These are phyloP conservation scores for Calephelis perditalis DNA, from an alignment of 2,888 invertebrate species.

Conservation along the genomic window DNA sequence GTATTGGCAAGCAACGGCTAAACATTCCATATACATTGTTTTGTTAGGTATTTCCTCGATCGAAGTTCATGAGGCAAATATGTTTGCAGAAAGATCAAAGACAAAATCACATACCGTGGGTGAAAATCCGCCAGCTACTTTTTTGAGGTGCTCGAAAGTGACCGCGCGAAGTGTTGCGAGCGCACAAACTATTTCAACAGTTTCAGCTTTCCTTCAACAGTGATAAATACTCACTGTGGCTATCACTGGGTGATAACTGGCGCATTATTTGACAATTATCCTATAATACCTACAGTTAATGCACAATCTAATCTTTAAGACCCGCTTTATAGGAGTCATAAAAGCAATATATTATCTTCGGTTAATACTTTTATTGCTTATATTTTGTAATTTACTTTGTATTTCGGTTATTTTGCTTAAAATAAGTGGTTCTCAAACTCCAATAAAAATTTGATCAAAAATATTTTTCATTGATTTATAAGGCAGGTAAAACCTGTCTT, in stretches of 20 bases:
- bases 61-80: conserved; percentile 4
- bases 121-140: not conserved
- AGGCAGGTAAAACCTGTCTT: too few relatives aligned
- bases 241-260: conserved; percentile 45
- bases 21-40: conserved; percentile 20
- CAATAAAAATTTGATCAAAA: too few relatives aligned
- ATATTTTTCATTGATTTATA: too few relatives aligned
- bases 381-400: not conserved
- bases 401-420: too few relatives aligned
- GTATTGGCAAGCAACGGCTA: conserved; percentile 36
- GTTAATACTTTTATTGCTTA: conserved; percentile 3
- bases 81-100: too few relatives aligned
- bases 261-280: conserved; percentile 33
- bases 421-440: too few relatives aligned
- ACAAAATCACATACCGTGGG: not conserved
- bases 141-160: not conserved
- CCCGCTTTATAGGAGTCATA: not conserved
- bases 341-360: not conserved
- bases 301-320: conserved; percentile 29
- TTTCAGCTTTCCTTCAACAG: conserved; percentile 43
- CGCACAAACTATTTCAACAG: conserved; percentile 40
- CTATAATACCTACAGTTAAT: conserved; percentile 26
- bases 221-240: conserved; percentile 51
- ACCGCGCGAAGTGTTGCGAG: conserved; percentile 29
- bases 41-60: conserved; percentile 20